A percentile compares a stretch with the other conserved stretches of the same genome.
phyloP scores from a whole-genome alignment of 37 sponge, comb jelly and placozoan species.

The Eunapius fragilis region DNA sequence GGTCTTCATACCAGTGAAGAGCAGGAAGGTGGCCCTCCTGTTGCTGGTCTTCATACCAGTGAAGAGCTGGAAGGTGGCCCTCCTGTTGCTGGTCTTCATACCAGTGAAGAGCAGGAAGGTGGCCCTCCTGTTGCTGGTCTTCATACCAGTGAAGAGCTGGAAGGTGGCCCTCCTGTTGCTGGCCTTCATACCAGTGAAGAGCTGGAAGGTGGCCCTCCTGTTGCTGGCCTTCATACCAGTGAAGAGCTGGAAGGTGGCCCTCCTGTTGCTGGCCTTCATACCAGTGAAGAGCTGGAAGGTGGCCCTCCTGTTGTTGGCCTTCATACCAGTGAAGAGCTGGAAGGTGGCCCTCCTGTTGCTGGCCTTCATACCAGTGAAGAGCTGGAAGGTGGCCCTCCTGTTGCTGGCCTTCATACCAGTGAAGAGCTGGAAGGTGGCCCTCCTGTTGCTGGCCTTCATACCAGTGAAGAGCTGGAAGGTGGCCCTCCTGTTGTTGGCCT shows the following conservation, averaged over 20 bases:
- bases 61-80: slow-evolving; percentile 56
- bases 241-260: slow-evolving; percentile 56
- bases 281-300: slow-evolving; percentile 58
- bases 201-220: slow-evolving; percentile 62
- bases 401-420: slow-evolving; percentile 57
- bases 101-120: slow-evolving; percentile 56
- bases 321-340: slow-evolving; percentile 55
- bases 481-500: slow-evolving; percentile 57
- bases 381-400: slow-evolving; percentile 62
- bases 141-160: slow-evolving; percentile 55
- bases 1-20: slow-evolving; percentile 48
- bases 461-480: slow-evolving; percentile 58
- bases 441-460: slow-evolving; percentile 60
- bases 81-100: slow-evolving; percentile 62
- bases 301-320: slow-evolving; percentile 57
- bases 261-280: slow-evolving; percentile 60
- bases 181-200: slow-evolving; percentile 46
- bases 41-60: slow-evolving; percentile 59
- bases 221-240: slow-evolving; percentile 57
- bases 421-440: slow-evolving; percentile 56
- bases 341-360: slow-evolving; percentile 68
- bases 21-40: slow-evolving; percentile 61
- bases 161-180: slow-evolving; percentile 68
- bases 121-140: slow-evolving; percentile 61
- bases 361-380: slow-evolving; percentile 46